These are phyloP conservation scores for Exephanes ischioxanthus DNA, from an alignment of 2,888 invertebrate genomes.

Conservation along the genomic window DNA sequence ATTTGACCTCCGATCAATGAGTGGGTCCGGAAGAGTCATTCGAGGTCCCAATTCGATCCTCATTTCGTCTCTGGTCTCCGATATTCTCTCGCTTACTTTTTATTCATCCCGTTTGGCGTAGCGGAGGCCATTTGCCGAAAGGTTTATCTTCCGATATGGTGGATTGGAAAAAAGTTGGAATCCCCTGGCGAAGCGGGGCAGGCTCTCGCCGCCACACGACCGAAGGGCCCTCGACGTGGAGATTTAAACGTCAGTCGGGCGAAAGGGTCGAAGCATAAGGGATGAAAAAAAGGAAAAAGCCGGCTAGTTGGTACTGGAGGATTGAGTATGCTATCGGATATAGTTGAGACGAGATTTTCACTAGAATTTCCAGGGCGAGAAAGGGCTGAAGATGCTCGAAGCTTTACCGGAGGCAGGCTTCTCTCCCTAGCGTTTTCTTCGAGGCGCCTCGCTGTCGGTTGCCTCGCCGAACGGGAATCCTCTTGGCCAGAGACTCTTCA, in stretches of 20 bases:
- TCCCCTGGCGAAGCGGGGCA: slow-evolving; percentile 40
- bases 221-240: slow-evolving; percentile 43
- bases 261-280: slow-evolving; percentile 66
- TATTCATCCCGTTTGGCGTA: slow-evolving; percentile 56
- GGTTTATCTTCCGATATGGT: slow-evolving; percentile 60
- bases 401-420: slow-evolving; percentile 16
- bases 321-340: slow-evolving; percentile 67
- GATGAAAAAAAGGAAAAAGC: slow-evolving; percentile 48
- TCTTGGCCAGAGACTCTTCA: slow-evolving; percentile 48
- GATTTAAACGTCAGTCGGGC: slow-evolving; percentile 67
- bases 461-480: slow-evolving; percentile 74
- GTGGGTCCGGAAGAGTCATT: slow-evolving; percentile 25
- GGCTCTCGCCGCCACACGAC: slow-evolving; percentile 30
- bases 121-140: slow-evolving; percentile 47
- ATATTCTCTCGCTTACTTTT: slow-evolving; percentile 43
- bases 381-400: slow-evolving; percentile 57
- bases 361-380: slow-evolving; percentile 61
- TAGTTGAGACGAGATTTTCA: slow-evolving; percentile 64
- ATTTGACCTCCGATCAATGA: slow-evolving; percentile 17
- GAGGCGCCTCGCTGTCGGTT: slow-evolving; percentile 60
- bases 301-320: slow-evolving; percentile 61
- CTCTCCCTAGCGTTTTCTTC: slow-evolving; percentile 70
- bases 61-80: slow-evolving; percentile 4
- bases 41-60: slow-evolving; percentile 40
- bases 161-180: slow-evolving; percentile 64